These are phyloP conservation scores for Lamprotornis superbus DNA, from an alignment of 2,113 vertebrate species.

Conservation along the genomic window DNA sequence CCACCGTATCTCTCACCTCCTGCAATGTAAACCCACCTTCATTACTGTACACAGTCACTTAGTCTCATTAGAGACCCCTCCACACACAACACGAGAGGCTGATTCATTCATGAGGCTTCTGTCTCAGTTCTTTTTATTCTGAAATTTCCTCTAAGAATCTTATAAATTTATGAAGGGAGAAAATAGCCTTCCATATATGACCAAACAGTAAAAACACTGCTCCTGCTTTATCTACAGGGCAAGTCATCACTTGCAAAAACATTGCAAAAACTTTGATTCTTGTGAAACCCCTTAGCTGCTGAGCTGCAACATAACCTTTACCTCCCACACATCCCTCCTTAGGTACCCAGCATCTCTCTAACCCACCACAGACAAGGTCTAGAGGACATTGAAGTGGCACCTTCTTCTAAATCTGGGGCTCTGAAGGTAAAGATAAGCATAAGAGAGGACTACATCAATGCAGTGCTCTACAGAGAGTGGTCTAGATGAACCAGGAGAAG, in stretches of 20 bases:
- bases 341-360: neutral
- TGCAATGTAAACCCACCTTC: neutral
- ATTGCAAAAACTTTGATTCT: neutral
- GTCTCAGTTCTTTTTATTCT: neutral
- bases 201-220: neutral
- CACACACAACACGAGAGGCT: neutral
- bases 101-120: neutral
- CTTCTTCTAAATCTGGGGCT: neutral
- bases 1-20: neutral
- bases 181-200: neutral
- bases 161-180: neutral
- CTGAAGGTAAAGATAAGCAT: neutral
- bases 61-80: neutral
- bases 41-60: accelerated
- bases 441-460: neutral
- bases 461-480: neutral
- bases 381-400: neutral
- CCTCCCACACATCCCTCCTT: neutral
- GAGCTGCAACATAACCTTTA: neutral
- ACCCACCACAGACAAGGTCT: neutral
- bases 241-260: neutral
- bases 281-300: neutral
- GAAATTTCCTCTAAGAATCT: neutral
- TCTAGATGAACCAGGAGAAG: neutral
- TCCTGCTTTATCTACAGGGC: neutral